Evolutionary conservation across 2,113 vertebrate species (phyloP).

Genomic region (Todiramphus saurophagus): DNA sequence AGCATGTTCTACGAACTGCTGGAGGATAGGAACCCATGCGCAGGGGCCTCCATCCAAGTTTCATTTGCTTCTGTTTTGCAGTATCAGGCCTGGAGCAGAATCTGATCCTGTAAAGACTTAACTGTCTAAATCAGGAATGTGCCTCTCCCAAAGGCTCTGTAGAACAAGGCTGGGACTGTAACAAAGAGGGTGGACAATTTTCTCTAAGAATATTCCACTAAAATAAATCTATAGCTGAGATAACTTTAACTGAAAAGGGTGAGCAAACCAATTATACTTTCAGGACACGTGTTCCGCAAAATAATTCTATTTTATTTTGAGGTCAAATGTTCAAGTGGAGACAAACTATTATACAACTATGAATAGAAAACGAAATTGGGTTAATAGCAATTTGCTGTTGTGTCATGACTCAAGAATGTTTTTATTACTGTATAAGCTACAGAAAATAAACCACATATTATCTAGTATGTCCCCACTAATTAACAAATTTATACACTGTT

Average conservation of each 20-base stretch:
- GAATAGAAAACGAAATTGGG: neutral
- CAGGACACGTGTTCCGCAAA: neutral
- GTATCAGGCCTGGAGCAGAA: neutral
- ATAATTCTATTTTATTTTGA: neutral
- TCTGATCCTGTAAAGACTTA: neutral
- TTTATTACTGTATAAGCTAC: neutral
- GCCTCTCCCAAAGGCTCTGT: neutral
- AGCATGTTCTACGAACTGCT: neutral
- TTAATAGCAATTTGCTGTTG: neutral
- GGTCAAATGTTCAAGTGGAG: neutral
- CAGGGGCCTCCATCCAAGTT: neutral
- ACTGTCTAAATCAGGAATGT: neutral
- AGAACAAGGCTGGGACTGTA: neutral
- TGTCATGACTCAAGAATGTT: neutral
- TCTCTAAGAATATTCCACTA: neutral
- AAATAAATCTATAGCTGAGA: neutral
- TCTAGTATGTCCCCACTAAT: neutral
- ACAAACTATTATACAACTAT: neutral
- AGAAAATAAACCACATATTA: neutral
- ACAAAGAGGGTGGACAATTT: neutral
- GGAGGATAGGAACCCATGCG: rapidly evolving
- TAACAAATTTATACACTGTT: neutral
- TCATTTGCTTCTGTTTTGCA: neutral
- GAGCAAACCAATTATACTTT: neutral
- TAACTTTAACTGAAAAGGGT: neutral